These are phyloP conservation scores for Synergus gifuensis DNA, from an alignment of 2,888 invertebrate genomes.

Conservation along the genomic window DNA sequence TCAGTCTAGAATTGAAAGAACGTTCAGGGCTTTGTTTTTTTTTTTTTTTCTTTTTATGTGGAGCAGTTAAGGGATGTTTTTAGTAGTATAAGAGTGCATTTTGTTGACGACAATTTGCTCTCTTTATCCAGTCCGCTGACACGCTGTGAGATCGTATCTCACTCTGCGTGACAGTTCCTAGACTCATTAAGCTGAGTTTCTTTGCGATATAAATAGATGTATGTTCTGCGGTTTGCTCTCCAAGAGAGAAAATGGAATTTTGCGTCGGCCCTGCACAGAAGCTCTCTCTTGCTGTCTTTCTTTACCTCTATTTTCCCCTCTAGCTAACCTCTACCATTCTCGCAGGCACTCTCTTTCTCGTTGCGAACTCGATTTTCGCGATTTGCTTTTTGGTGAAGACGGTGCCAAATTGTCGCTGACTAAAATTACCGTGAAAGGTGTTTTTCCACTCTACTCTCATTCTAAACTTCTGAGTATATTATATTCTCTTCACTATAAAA, in stretches of 20 bases:
- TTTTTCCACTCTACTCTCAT: conserved; percentile 32
- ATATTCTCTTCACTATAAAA: not conserved
- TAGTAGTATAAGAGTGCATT: conserved; percentile 19
- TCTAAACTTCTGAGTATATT: not conserved
- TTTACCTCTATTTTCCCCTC: conserved; percentile 42
- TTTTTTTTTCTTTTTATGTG: not conserved
- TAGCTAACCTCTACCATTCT: conserved; percentile 17
- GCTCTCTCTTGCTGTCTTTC: conserved; percentile 47
- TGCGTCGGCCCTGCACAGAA: conserved; percentile 61
- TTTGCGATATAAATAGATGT: conserved; percentile 73
- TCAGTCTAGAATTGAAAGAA: not conserved
- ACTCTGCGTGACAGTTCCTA: conserved; percentile 72
- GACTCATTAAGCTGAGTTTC: conserved; percentile 75
- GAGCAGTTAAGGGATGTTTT: not conserved
- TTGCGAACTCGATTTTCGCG: conserved; percentile 50
- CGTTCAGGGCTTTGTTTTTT: not conserved
- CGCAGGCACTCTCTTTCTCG: conserved; percentile 42
- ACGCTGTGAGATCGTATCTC: conserved; percentile 71
- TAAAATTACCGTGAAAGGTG: conserved; percentile 74
- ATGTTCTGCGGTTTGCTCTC: conserved; percentile 51
- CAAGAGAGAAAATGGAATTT: conserved; percentile 58
- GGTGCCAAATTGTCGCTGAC: conserved; percentile 75
- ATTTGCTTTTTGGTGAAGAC: conserved; percentile 71
- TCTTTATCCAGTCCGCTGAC: conserved; percentile 47
- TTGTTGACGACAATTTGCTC: conserved; percentile 34